Percentiles rank a stretch among this genome's conserved stretches.
Evolutionary conservation across 2,113 vertebrate genomes (phyloP).

Genomic region (Furnarius figulus): DNA sequence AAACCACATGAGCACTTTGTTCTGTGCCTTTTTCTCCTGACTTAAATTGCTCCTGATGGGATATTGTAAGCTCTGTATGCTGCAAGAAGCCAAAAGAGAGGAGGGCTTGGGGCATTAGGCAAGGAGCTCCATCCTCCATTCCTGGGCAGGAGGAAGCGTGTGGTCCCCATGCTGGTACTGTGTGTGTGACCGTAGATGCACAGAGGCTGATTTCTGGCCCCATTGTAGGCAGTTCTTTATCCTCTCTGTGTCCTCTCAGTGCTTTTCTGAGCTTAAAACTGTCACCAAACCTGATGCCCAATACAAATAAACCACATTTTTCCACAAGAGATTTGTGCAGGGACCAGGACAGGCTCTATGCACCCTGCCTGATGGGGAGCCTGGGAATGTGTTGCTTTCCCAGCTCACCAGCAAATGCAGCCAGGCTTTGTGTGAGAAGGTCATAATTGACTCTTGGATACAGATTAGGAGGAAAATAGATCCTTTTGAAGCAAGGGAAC

Average conservation of each 20-base stretch:
- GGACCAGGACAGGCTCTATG: not conserved
- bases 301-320: not conserved
- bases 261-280: not conserved
- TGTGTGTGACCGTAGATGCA: fast-evolving
- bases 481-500: not conserved
- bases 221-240: not conserved
- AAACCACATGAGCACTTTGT: not conserved
- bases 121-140: not conserved
- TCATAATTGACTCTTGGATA: not conserved
- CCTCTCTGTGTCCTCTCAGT: not conserved
- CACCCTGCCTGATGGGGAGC: not conserved
- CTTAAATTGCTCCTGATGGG: not conserved
- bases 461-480: not conserved
- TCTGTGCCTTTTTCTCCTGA: not conserved
- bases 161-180: fast-evolving
- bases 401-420: not conserved
- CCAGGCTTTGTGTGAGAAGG: not conserved
- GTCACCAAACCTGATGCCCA: not conserved
- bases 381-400: not conserved
- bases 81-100: not conserved
- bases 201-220: not conserved
- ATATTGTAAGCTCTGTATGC: not conserved
- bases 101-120: not conserved
- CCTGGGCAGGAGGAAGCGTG: not conserved
- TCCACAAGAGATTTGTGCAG: not conserved